phyloP scores from a whole-genome alignment of 2,113 vertebrate species.

The Prionailurus bengalensis region DNA sequence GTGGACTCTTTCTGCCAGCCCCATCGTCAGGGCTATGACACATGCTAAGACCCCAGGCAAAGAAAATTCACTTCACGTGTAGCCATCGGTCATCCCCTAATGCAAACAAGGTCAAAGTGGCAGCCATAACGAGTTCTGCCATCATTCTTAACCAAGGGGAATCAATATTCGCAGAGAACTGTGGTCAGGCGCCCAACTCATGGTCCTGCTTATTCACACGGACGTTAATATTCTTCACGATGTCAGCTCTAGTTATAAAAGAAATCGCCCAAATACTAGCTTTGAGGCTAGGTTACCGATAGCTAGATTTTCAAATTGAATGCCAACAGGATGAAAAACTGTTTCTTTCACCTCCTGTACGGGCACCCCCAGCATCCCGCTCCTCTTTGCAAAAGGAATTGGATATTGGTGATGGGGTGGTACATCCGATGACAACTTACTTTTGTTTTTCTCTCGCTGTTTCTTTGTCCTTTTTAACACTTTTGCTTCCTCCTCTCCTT shows the following conservation, averaged over 20 bases:
- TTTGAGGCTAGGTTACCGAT: neutral
- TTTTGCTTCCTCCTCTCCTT: neutral
- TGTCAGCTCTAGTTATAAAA: neutral
- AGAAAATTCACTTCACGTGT: neutral
- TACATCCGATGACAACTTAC: neutral
- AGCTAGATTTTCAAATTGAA: neutral
- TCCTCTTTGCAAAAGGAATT: neutral
- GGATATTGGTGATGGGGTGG: no score
- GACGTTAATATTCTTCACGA: neutral
- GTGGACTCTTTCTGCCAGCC: neutral
- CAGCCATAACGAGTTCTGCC: no score
- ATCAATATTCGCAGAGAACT: neutral
- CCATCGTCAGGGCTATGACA: neutral
- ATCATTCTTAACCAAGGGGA: neutral
- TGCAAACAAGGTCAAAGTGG: neutral
- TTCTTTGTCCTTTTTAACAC: neutral
- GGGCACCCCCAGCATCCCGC: neutral
- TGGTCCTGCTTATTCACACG: fast-evolving
- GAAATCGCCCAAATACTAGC: neutral
- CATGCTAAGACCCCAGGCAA: neutral
- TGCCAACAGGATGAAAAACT: neutral
- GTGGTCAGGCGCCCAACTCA: no score
- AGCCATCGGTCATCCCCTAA: no score
- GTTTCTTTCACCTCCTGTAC: neutral
- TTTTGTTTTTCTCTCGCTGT: neutral